Conservation (phyloP, 2,888 invertebrate genomes). For the Drosophila longiperda region DNA sequence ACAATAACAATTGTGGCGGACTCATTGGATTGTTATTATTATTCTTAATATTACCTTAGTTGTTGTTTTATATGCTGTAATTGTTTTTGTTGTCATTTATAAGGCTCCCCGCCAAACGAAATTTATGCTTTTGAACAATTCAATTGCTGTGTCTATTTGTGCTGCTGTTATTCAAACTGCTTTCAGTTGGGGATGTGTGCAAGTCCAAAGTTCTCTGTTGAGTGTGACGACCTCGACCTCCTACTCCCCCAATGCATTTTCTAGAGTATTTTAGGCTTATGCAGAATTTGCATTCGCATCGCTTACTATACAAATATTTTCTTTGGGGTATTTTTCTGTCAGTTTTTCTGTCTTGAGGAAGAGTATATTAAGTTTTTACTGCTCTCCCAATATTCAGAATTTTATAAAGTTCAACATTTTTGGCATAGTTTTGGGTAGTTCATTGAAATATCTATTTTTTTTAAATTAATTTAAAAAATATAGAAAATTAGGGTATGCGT, state of each 20-base stretch:
- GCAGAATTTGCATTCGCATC: constrained; percentile 37
- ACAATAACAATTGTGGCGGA: constrained; percentile 37
- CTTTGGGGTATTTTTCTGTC: background rate
- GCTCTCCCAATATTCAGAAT: background rate
- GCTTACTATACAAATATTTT: constrained; percentile 24
- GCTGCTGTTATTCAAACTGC: background rate
- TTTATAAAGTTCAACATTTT: background rate
- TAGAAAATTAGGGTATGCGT: background rate
- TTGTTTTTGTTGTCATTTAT: constrained; percentile 15
- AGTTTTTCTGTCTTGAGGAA: background rate
- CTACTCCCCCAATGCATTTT: background rate
- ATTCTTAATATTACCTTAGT: constrained; percentile 2
- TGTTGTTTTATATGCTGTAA: background rate
- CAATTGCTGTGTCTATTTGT: constrained; percentile 9
- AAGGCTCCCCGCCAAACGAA: background rate
- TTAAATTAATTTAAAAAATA: background rate
- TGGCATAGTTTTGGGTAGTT: background rate
- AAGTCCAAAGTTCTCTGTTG: constrained; percentile 13
- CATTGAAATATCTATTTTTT: too few relatives aligned
- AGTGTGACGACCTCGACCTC: constrained; percentile 10
- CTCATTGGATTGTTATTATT: constrained; percentile 19
- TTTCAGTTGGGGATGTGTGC: constrained; percentile 18
- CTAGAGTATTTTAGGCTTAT: constrained; percentile 10
- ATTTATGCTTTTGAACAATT: constrained; percentile 32
- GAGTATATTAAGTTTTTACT: background rate